Conservation (phyloP, 2,888 invertebrate species). For the Agrilus biguttatus region DNA sequence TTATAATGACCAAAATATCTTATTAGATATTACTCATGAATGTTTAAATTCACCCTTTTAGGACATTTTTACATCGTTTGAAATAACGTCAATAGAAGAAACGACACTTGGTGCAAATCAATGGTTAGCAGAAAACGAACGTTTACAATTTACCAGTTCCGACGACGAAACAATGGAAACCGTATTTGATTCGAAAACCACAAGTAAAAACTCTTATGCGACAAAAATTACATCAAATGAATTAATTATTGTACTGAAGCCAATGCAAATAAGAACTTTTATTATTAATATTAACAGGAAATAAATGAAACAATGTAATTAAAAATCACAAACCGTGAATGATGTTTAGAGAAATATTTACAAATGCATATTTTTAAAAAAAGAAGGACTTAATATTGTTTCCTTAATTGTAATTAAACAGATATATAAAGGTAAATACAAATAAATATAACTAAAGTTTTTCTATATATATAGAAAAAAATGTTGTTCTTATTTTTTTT, state of each 20-base stretch:
- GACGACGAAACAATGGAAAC: background rate
- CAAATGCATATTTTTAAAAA: no score
- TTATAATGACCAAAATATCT: background rate
- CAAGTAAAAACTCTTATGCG: background rate
- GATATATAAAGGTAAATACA: no score
- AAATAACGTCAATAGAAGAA: constrained; percentile 26
- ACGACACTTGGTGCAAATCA: constrained; percentile 35
- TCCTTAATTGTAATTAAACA: no score
- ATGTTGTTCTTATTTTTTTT: no score
- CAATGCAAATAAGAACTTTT: constrained; percentile 66
- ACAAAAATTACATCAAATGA: constrained; percentile 9
- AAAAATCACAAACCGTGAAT: no score
- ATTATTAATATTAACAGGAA: constrained; percentile 26
- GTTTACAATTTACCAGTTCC: constrained; percentile 35
- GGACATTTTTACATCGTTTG: constrained; percentile 28
- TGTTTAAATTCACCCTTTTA: constrained; percentile 11
- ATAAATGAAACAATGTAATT: no score
- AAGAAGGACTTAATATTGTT: no score
- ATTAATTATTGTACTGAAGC: constrained; percentile 37
- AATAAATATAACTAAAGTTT: no score
- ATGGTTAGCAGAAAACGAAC: constrained; percentile 38
- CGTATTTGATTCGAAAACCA: constrained; percentile 1
- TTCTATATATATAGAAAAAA: no score
- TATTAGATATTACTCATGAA: background rate
- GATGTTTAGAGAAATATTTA: no score